Evolutionary conservation across 1,140 invertebrate genomes (phyloP).

Genomic region (Plutomurus gul): DNA sequence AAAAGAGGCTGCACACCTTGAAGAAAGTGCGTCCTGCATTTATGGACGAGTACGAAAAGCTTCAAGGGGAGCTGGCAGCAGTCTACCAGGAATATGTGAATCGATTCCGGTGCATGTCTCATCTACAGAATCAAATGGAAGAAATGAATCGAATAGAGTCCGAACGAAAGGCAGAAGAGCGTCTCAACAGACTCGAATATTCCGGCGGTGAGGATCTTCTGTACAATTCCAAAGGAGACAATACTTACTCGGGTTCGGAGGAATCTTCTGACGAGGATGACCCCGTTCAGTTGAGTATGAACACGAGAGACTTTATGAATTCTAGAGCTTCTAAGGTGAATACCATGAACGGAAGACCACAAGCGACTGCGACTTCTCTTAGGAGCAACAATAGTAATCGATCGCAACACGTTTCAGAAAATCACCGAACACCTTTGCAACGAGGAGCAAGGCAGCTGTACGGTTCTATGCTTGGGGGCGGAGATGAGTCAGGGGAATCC

Average conservation of each 20-base stretch:
- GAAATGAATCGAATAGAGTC: constrained; percentile 71
- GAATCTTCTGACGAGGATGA: constrained; percentile 33
- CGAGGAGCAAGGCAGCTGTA: constrained; percentile 37
- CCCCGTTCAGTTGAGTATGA: constrained; percentile 24
- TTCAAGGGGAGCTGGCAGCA: constrained; percentile 82
- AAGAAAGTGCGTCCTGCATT: constrained; percentile 97
- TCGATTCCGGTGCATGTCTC: constrained; percentile 83
- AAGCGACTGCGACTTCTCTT: not conserved
- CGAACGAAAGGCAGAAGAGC: constrained; percentile 68
- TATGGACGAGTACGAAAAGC: constrained; percentile 92
- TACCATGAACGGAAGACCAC: not conserved
- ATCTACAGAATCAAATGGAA: constrained; percentile 75
- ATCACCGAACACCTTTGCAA: constrained; percentile 8
- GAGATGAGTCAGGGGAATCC: constrained; percentile 47
- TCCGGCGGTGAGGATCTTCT: constrained; percentile 41
- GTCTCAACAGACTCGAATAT: constrained; percentile 53
- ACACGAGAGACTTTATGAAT: constrained; percentile 24
- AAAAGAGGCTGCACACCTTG: constrained; percentile 88
- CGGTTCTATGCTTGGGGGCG: constrained; percentile 47
- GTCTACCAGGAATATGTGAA: constrained; percentile 87
- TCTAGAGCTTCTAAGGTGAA: not conserved
- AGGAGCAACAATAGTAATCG: constrained; percentile 19
- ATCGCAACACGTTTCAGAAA: constrained; percentile 19
- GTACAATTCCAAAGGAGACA: constrained; percentile 39
- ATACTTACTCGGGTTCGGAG: constrained; percentile 8